phyloP scores from a whole-genome alignment of 2,888 invertebrate species.

The Trachelus iudaicus region DNA sequence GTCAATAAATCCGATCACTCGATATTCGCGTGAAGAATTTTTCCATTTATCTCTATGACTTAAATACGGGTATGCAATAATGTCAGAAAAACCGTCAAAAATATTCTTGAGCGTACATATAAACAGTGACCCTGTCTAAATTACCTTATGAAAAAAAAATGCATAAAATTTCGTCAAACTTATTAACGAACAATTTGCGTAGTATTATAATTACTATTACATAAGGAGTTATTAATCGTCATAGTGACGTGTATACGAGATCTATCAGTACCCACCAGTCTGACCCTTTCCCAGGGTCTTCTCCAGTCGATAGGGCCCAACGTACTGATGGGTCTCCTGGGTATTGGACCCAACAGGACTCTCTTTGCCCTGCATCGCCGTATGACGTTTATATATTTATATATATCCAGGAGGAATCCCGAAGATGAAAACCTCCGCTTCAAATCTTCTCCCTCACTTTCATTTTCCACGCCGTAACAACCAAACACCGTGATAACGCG shows the following conservation, averaged over 20 bases:
- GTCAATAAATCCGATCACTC: not conserved
- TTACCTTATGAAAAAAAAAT: not conserved
- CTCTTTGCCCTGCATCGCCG: constrained; percentile 61
- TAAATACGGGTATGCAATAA: not conserved
- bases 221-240: not conserved
- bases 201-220: not conserved
- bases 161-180: not conserved
- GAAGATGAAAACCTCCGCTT: not conserved
- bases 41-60: not conserved
- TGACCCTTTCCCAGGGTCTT: constrained; percentile 99
- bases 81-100: not conserved
- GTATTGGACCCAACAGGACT: constrained; percentile 60
- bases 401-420: constrained; percentile 3
- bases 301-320: constrained; percentile 98
- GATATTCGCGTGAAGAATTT: not conserved
- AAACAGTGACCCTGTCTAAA: not conserved
- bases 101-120: not conserved
- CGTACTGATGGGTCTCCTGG: constrained; percentile 88
- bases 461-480: constrained; percentile 4
- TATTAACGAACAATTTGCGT: not conserved
- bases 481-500: not conserved
- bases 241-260: not conserved
- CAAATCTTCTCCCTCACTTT: constrained; percentile 15
- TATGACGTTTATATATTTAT: constrained; percentile 3
- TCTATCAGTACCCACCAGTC: constrained; percentile 81